These are phyloP conservation scores for Shinisaurus crocodilurus DNA, from an alignment of 2,113 vertebrate genomes.

Conservation along the genomic window DNA sequence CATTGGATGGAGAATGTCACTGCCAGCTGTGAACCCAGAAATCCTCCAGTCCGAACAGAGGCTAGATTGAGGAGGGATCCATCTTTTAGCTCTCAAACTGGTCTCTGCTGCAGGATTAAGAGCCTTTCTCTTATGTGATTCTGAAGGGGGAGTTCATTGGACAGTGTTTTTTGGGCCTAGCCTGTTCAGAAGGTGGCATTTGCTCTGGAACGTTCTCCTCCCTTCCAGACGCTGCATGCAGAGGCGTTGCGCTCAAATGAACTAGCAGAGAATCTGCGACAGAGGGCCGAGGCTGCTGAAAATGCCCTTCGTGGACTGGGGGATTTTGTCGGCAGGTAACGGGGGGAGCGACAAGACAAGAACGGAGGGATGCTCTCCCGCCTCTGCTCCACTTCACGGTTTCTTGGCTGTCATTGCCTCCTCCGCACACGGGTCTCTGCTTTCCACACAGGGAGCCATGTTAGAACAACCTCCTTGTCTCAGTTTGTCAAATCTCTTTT, in stretches of 20 bases:
- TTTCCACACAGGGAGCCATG: background rate
- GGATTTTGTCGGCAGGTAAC: conserved; percentile 77
- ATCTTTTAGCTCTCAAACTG: too few relatives aligned
- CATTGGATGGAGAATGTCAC: background rate
- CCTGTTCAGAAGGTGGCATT: background rate
- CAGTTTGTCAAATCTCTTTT: background rate
- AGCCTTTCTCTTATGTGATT: background rate
- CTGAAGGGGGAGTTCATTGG: background rate
- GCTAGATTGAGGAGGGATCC: background rate
- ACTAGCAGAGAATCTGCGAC: conserved; percentile 65
- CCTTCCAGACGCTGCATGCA: conserved; percentile 76
- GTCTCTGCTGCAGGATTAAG: background rate
- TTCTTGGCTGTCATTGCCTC: background rate
- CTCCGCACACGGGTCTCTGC: background rate
- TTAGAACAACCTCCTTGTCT: background rate
- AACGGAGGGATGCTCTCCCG: background rate
- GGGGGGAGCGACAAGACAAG: background rate
- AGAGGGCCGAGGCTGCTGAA: conserved; percentile 60
- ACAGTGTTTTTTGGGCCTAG: background rate
- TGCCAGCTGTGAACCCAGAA: background rate
- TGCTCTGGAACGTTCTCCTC: background rate
- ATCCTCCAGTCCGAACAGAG: background rate
- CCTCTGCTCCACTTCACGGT: background rate
- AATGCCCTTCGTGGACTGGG: conserved; percentile 68
- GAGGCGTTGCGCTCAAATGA: conserved; percentile 71